Base-by-base conservation (phyloP, 2,888 invertebrate genomes). In the Yponomeuta evonymella region DNA sequence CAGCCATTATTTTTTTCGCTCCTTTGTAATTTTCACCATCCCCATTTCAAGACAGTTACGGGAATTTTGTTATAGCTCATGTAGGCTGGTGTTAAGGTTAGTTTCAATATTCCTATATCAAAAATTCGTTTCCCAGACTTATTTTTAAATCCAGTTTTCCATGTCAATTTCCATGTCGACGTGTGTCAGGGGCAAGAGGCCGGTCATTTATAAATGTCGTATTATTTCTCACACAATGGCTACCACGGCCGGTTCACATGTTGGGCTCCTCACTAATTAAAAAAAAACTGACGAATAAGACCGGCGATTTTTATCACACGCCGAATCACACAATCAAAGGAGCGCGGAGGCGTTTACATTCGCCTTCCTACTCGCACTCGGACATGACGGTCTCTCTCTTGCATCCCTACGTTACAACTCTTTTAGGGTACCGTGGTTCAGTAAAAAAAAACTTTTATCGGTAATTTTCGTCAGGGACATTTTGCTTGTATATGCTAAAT, bases 231-330 rank as follows among this genome's bases (percentile, higher is more conserved):
- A 84, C 81, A 90, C 90, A 90, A 91, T 90, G 87, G 89, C 86
- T 79, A 81, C 76, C 77, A 76, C 87, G 80, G 82, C 83, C 82
- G 81, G 85, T 90, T 92, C 92, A 87, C 91, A 91, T 88, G 87
- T 81, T 81, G 76, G 85, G 85, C 86, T 90, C 89, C 89, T 89
- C 83, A 85, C 86, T 90, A 92, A 91, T 91, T 91, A 92, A 90
- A 91, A 90, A 86, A 90, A 87, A 79, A 77, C 89, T 84, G 89
- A 92, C 92, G 92, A 92, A 92, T 92, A 88, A 91, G 86, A 89
- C 90, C 87, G 83, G 85, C 87, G 91, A 91, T 91, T 90, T 90
- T 90, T 89, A 92, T 92, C 92, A 83, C 86, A 83, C 83, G 85
- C 89, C 90, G 89, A 91, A 91, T 90, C 89, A 82, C 86, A 84